These are phyloP conservation scores for Erpornis zantholeuca DNA, from an alignment of 2,113 vertebrate genomes.

Conservation along the genomic window DNA sequence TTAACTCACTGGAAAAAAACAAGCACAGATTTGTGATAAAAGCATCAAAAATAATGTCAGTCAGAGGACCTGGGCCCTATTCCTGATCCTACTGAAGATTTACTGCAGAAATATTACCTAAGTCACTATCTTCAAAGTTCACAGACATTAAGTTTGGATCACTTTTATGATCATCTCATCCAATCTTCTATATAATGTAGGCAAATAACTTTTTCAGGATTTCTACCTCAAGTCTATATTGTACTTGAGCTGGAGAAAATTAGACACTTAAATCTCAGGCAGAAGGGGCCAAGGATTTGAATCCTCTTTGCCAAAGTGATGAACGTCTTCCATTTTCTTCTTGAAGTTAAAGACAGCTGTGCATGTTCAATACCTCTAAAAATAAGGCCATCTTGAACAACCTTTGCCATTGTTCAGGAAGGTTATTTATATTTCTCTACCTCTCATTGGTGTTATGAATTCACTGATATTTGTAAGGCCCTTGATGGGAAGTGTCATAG, in stretches of 20 bases:
- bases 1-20: not conserved
- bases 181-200: not conserved
- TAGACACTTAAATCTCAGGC: slow-evolving; percentile 20
- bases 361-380: not conserved
- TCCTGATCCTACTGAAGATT: not conserved
- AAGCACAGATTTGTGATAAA: not conserved
- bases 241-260: slow-evolving; percentile 33
- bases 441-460: not conserved
- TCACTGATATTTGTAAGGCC: slow-evolving; percentile 22
- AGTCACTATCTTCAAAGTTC: slow-evolving; percentile 32
- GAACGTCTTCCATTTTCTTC: slow-evolving; percentile 26
- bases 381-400: not conserved
- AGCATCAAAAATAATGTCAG: not conserved
- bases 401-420: not conserved
- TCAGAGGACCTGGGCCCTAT: not conserved
- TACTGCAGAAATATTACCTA: slow-evolving; percentile 16
- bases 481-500: not conserved
- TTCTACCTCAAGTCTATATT: slow-evolving; percentile 12
- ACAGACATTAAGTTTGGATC: slow-evolving; percentile 36
- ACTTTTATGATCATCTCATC: slow-evolving; percentile 38
- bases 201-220: slow-evolving; percentile 32
- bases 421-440: slow-evolving; percentile 5
- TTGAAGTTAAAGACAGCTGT: not conserved
- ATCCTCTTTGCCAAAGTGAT: slow-evolving; percentile 17
- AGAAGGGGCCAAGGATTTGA: slow-evolving; percentile 20